Conservation (phyloP, 2,797 vertebrate species). For the Mus caroli region DNA sequence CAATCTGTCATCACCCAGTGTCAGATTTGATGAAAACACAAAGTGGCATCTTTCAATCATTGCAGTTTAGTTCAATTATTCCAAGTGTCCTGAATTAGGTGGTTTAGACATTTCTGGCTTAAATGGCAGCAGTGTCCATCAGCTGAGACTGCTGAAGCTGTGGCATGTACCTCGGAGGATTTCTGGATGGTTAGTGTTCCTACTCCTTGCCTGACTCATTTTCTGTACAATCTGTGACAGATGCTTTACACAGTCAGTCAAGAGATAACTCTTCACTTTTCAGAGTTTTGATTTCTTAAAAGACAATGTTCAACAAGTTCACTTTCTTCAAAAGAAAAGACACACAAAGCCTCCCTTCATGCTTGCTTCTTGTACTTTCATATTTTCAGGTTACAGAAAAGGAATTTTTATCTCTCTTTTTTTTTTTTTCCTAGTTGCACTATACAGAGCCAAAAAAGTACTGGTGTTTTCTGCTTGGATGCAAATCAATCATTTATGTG, state of each 20-base stretch:
- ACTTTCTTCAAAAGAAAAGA: constrained; percentile 55
- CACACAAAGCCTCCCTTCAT: constrained; percentile 67
- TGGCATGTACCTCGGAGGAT: accelerated
- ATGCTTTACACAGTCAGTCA: neutral
- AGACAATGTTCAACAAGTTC: constrained; percentile 73
- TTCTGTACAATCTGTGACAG: neutral
- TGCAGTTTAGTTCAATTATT: neutral
- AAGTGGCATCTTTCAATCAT: neutral
- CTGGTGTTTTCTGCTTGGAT: constrained; percentile 89
- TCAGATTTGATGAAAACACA: neutral
- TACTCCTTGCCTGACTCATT: neutral
- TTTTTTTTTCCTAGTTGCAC: constrained; percentile 72
- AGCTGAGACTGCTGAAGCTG: too few relatives aligned
- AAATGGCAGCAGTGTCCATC: neutral
- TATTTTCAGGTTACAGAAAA: constrained; percentile 62
- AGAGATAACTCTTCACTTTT: neutral
- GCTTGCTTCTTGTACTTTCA: constrained; percentile 57
- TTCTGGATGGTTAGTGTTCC: accelerated
- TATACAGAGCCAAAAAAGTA: constrained; percentile 81
- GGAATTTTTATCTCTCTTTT: constrained; percentile 79
- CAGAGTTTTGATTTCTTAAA: neutral
- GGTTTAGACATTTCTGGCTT: neutral
- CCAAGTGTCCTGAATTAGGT: neutral
- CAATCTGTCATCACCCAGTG: neutral
- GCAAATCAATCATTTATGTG: constrained; percentile 86